Evolutionary conservation across 2,113 vertebrate genomes (phyloP), one percentile per base, ranked within the genome.

Genomic region (Heterotilapia buettikoferi): DNA sequence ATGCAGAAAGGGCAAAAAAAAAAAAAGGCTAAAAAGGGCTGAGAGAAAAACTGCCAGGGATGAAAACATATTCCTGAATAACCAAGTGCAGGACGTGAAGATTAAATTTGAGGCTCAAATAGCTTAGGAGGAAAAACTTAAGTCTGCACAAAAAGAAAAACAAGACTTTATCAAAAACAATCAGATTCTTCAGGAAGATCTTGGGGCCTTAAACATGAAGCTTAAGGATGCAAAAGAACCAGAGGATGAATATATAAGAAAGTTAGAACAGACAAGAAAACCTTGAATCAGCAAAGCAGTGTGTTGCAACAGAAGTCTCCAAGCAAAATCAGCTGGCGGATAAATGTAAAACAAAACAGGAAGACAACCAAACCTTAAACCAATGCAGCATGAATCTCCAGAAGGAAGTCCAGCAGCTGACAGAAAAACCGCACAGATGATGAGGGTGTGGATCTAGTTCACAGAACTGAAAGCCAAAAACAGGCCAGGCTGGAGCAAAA

Each of bases 391-490:
- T 16, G 21, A 73, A 76, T 1, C 71, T 47, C 14, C 68, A 76
- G 68, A 18, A 26, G 40, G 9, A 76, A n/a, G 45, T 50, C 43
- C 26, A 78, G 16, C 43, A n/a, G 6, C 73, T 31, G 71, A 50
- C 16, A 78, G 71, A 50, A 50, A 1, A 76, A 76, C 40, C 2
- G 0, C 61, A n/a, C 0, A 4, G 71, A 76, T 0, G 6, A 8
- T 50, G 45, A 78, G 43, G 26, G 9, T 5, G 71, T 18, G 14
- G 43, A 11, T 5, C 24, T 19, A 19, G 43, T 31, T 50, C 21
- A 50, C 43, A 50, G 9, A 11, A 76, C 71, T 76, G 16, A 47
- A 50, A 31, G 24, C 6, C 0, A 2, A 50, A 78, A 78, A 31
- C 43, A 5, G 2, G 43, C 24, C 43, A 29, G 10, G 71, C 71